Conservation (phyloP, 2,113 vertebrate species). For the Hirundichthys speculiger region DNA sequence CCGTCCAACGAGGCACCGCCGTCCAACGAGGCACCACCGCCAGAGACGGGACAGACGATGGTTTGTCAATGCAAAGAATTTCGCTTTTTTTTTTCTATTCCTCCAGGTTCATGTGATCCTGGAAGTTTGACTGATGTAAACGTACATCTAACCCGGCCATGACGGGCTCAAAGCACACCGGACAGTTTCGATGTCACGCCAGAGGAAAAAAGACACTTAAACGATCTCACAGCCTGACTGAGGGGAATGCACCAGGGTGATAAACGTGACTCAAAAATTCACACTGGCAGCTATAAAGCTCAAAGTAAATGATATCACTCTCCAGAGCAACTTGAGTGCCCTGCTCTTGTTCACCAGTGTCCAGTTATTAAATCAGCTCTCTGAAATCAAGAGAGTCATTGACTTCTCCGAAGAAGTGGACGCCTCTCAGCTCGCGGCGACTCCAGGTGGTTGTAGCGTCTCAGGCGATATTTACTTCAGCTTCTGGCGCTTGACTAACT, state of each 20-base stretch:
- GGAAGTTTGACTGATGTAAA: not conserved
- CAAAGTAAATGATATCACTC: conserved; percentile 2
- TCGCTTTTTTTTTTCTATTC: conserved; percentile 9
- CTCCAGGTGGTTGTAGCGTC: not conserved
- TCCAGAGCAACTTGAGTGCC: not conserved
- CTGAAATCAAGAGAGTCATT: conserved; percentile 2
- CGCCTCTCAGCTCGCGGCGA: not conserved
- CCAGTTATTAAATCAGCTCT: conserved; percentile 16
- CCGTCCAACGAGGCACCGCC: conserved; percentile 61
- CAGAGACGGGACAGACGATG: not conserved
- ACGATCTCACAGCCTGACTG: not conserved
- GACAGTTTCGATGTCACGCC: not conserved
- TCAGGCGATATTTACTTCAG: not conserved
- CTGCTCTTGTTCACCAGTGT: not conserved
- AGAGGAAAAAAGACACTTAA: not conserved
- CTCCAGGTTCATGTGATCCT: not conserved
- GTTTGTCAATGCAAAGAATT: not conserved
- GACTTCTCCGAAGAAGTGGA: conserved; percentile 27
- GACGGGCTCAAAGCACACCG: too few relatives aligned
- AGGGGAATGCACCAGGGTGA: not conserved
- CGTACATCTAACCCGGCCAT: not conserved
- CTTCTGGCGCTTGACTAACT: not conserved
- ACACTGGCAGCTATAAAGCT: conserved; percentile 7
- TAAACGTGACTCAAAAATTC: conserved; percentile 1
- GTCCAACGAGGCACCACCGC: conserved; percentile 42